Evolutionary conservation across 2,113 vertebrate genomes (phyloP).

Genomic region (Hucho hucho): DNA sequence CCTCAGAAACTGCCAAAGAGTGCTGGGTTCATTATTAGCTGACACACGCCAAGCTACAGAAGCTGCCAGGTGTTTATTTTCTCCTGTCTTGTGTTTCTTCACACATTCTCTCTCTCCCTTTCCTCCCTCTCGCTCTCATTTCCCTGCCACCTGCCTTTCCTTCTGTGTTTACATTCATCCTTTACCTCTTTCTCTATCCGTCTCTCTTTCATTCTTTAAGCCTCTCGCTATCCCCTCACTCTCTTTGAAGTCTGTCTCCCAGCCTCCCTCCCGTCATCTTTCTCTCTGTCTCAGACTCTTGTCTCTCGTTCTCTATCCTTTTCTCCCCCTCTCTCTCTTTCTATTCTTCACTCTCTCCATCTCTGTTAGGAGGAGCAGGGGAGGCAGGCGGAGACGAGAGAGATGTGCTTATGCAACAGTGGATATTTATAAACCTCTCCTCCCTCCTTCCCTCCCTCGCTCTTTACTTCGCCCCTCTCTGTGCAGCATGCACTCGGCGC

Average conservation of each 20-base stretch:
- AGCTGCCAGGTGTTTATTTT: conserved; percentile 50
- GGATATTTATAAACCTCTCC: conserved; percentile 74
- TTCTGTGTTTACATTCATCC: not conserved
- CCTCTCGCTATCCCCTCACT: conserved; percentile 2
- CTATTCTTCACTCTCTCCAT: not conserved
- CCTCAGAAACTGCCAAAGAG: conserved; percentile 28
- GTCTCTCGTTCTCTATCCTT: not conserved
- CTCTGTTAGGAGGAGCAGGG: conserved; percentile 43
- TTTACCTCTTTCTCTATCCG: conserved; percentile 6
- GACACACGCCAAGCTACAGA: conserved; percentile 55
- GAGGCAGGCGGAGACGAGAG: conserved; percentile 49
- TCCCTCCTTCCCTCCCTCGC: conserved; percentile 32
- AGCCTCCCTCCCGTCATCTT: not conserved
- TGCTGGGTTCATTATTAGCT: conserved; percentile 52
- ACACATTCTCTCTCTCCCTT: not conserved
- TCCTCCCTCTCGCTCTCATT: not conserved
- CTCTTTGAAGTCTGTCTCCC: not conserved
- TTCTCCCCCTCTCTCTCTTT: not conserved
- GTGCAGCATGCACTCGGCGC: conserved; percentile 23
- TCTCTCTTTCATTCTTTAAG: conserved; percentile 30
- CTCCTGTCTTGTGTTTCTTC: conserved; percentile 39
- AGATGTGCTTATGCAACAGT: conserved; percentile 66
- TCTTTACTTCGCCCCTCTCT: conserved; percentile 20
- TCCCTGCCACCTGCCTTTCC: not conserved
- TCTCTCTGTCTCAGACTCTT: not conserved